Conservation (phyloP, 2,888 invertebrate genomes). For the Stenoptilia bipunctidactyla region DNA sequence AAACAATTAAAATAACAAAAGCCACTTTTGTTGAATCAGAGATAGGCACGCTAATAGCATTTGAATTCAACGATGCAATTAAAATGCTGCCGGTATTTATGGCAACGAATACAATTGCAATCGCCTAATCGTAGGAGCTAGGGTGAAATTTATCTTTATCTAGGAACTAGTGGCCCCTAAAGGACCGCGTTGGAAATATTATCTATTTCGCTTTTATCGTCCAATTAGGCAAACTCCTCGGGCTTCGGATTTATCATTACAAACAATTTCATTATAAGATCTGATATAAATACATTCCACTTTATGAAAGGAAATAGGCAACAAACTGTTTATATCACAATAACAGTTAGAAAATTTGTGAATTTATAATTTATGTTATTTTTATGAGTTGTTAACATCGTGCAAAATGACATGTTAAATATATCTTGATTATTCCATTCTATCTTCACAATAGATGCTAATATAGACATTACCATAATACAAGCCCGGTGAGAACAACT, state of each 20-base stretch:
- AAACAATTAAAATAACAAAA: slow-evolving; percentile 24
- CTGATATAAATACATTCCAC: too few relatives aligned
- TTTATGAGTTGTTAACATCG: too few relatives aligned
- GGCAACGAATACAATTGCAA: slow-evolving; percentile 4
- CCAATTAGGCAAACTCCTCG: slow-evolving; percentile 1
- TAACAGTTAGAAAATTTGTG: too few relatives aligned
- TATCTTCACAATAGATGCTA: not conserved
- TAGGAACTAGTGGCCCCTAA: not conserved
- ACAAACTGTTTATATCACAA: too few relatives aligned
- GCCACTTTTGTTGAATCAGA: slow-evolving; percentile 17
- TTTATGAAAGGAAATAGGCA: too few relatives aligned
- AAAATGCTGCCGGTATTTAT: slow-evolving; percentile 12
- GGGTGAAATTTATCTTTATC: not conserved
- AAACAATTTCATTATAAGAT: too few relatives aligned
- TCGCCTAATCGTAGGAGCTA: slow-evolving; percentile 1
- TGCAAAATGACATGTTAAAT: not conserved
- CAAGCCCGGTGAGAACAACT: slow-evolving; percentile 9
- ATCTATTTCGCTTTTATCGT: slow-evolving; percentile 1
- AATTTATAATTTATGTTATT: too few relatives aligned
- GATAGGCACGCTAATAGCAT: slow-evolving; percentile 16
- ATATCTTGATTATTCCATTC: slow-evolving; percentile 1
- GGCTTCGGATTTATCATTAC: not conserved
- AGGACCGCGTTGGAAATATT: not conserved
- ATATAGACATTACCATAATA: slow-evolving; percentile 1
- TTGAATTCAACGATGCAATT: slow-evolving; percentile 15